These are phyloP conservation scores for Latrodectus hesperus DNA, from an alignment of 2,888 invertebrate species.

Conservation along the genomic window DNA sequence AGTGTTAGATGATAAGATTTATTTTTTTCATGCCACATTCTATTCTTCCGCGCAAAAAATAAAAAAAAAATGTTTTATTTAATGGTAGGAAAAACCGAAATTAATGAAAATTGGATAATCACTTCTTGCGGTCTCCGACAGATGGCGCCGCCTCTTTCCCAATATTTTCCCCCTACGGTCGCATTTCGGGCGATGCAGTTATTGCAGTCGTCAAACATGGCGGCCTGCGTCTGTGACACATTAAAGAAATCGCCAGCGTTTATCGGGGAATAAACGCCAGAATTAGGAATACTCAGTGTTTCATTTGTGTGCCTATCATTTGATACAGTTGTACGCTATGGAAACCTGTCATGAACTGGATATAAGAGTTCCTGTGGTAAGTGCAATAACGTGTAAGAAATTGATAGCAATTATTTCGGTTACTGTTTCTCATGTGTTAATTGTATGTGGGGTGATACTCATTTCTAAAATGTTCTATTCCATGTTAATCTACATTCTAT, in stretches of 20 bases:
- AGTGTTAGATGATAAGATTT: too few species aligned
- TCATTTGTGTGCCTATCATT: slow-evolving; percentile 21
- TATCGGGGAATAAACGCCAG: slow-evolving; percentile 35
- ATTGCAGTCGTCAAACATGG: slow-evolving; percentile 68
- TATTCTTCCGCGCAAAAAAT: too few species aligned
- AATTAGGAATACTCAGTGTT: slow-evolving; percentile 44
- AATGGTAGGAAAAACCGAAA: neutral
- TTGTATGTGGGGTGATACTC: too few species aligned
- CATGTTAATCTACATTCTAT: too few species aligned
- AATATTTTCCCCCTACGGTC: slow-evolving; percentile 55
- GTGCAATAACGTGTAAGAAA: neutral
- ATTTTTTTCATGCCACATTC: too few species aligned
- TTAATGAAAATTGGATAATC: neutral
- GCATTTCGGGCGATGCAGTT: slow-evolving; percentile 59
- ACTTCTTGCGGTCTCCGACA: slow-evolving; percentile 1
- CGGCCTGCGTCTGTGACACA: slow-evolving; percentile 61
- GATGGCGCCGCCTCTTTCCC: slow-evolving; percentile 37
- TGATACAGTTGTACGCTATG: slow-evolving; percentile 29
- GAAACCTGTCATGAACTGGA: slow-evolving; percentile 53
- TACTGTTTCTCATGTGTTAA: too few species aligned
- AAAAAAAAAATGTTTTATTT: neutral
- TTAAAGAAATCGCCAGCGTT: slow-evolving; percentile 45
- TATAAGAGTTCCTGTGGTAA: slow-evolving; percentile 45
- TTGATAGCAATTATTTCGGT: too few species aligned
- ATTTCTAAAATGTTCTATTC: too few species aligned